Conservation (phyloP, 2,113 vertebrate genomes). For the Ceyx margarethae region DNA sequence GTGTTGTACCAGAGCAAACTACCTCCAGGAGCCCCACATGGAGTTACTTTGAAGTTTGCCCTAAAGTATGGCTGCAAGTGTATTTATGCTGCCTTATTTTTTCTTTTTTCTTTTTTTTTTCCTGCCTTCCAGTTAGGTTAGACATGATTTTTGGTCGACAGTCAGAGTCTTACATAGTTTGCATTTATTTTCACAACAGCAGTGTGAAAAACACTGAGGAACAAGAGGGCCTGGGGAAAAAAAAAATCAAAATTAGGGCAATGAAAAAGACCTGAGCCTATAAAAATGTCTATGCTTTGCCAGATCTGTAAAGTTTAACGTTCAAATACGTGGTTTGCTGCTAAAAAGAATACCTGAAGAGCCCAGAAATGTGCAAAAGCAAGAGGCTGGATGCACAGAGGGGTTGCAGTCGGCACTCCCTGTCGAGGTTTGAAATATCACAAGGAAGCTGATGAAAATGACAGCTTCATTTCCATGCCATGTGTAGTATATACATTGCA, state of each 20-base stretch:
- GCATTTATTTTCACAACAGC: conserved; percentile 35
- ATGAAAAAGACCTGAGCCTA: not conserved
- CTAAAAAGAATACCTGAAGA: not conserved
- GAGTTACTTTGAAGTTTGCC: conserved; percentile 50
- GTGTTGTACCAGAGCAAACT: not conserved
- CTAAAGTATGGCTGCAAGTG: not conserved
- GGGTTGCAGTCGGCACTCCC: not conserved
- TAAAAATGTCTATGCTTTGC: not conserved
- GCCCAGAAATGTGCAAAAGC: not conserved
- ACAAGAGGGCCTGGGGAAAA: not conserved
- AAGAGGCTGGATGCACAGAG: not conserved
- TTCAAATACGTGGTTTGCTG: not conserved
- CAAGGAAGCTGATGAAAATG: not conserved
- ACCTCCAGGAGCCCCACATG: not conserved
- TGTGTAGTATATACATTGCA: not conserved
- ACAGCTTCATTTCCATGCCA: conserved; percentile 4
- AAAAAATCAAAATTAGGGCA: not conserved
- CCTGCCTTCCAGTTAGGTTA: not conserved
- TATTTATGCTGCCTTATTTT: not conserved
- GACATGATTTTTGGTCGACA: not conserved
- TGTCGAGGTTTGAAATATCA: not conserved
- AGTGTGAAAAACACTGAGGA: not conserved
- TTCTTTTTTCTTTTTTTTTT: not conserved
- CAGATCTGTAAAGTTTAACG: not conserved
- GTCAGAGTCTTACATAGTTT: not conserved